These are phyloP conservation scores for Glaucidium brasilianum DNA, from an alignment of 2,113 vertebrate genomes.

Conservation along the genomic window DNA sequence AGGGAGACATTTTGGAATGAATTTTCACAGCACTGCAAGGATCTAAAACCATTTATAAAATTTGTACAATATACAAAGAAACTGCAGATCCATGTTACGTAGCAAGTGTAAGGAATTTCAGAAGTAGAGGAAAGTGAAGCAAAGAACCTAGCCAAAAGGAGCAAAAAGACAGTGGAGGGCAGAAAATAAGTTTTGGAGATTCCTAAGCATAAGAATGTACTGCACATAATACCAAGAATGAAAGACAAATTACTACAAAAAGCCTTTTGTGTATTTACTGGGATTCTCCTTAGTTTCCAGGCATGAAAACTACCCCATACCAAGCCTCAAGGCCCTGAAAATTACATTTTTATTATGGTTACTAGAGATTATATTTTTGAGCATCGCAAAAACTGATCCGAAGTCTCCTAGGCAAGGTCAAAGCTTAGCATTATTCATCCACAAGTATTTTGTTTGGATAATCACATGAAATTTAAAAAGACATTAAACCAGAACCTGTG, in stretches of 20 bases:
- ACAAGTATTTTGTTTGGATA: neutral
- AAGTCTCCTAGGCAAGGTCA: neutral
- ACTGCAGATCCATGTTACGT: neutral
- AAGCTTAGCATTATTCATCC: neutral
- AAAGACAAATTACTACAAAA: neutral
- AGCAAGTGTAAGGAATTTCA: neutral
- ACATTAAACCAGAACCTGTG: neutral
- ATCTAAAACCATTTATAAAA: slow-evolving; percentile 2
- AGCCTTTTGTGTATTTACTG: neutral
- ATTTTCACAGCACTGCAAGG: neutral
- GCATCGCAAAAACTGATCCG: neutral
- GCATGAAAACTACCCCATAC: neutral
- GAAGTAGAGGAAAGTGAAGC: neutral
- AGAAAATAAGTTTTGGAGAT: neutral
- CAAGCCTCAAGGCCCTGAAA: neutral
- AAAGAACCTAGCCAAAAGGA: neutral
- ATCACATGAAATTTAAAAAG: neutral
- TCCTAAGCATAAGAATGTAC: neutral
- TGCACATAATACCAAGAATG: neutral
- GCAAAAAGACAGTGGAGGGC: neutral
- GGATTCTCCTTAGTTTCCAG: neutral
- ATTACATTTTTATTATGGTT: neutral
- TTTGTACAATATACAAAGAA: neutral
- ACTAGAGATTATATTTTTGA: neutral
- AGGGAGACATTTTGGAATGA: neutral